Base-by-base conservation (phyloP, 2,113 vertebrate species). In the Rhea pennata region DNA sequence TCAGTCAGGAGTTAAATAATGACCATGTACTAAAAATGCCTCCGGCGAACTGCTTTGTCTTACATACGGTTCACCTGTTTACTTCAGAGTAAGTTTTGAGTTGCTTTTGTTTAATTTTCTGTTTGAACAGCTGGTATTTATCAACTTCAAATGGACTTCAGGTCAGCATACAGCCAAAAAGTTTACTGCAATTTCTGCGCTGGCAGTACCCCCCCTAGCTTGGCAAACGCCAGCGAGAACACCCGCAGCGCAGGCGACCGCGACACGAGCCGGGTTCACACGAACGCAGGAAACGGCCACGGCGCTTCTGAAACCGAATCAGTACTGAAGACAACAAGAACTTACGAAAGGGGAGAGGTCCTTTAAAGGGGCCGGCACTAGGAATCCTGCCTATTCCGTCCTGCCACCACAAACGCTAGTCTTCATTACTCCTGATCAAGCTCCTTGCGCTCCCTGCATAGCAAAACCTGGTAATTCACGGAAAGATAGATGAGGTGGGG, bases 1-100 rank as follows among this genome's bases (percentile, higher is more conserved):
- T 97, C 96, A 96, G 93, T 92, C 93, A 94, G 74, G 72, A 96
- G 78, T 97, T 97, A 98, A 98, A 97, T 97, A 98, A 98, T 97
- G 97, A 96, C 92, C 92, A 72, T 87, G 95, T 95, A 97, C 86
- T 94, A 97, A 95, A 95, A 98, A 97, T 85, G 95, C 95, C 97
- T 98, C 95, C 94, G 90, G 95, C 97, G 84, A 97, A 92, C 78
- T 95, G 75, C 97, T 97, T 96, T 97, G 92, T 97, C 97, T 96
- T 97, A 98, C 86, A 96, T 46, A 89, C 71, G 93, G 75, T 94
- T 98, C 96, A 97, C 96, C 95, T 98, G 90, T 96, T 98, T 97
- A 96, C 90, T 96, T 96, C 93, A 93, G 84, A 97, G 92, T 39
- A 97, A 97, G 84, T 96, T 97, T 95, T 90, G 95, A 93, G 88